Conservation (phyloP, 2,888 invertebrate species). For the Drosophila lutescens region DNA sequence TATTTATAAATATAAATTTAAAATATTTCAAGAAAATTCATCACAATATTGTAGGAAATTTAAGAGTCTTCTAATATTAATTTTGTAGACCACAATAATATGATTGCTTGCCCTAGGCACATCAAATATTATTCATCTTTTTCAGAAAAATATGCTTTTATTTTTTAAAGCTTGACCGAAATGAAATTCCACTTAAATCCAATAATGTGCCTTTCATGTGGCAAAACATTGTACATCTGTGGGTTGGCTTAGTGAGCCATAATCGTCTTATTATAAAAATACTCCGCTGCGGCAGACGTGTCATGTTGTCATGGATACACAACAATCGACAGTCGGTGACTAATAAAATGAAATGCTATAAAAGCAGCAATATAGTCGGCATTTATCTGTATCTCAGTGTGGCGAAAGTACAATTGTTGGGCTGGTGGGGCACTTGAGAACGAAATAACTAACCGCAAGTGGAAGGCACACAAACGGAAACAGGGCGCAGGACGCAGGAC, state of each 20-base stretch:
- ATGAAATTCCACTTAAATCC: background rate
- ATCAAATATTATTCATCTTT: background rate
- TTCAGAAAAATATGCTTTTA: background rate
- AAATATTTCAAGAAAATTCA: background rate
- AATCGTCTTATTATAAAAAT: constrained; percentile 36
- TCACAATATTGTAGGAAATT: too few relatives aligned
- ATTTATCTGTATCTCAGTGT: constrained; percentile 16
- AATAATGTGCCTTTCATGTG: constrained; percentile 2
- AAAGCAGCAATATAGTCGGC: constrained; percentile 9
- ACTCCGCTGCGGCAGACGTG: constrained; percentile 33
- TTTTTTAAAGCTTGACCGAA: background rate
- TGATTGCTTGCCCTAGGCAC: too few relatives aligned
- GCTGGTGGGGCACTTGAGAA: constrained; percentile 37
- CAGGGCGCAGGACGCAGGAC: constrained; percentile 16
- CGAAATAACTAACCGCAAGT: constrained; percentile 73
- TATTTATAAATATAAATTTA: background rate
- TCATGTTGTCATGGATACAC: constrained; percentile 21
- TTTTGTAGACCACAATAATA: too few relatives aligned
- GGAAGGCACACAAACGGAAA: constrained; percentile 47
- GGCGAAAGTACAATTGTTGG: constrained; percentile 31
- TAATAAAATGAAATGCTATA: constrained; percentile 35
- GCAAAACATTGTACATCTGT: background rate
- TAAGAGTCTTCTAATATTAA: too few relatives aligned
- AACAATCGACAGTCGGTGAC: constrained; percentile 36
- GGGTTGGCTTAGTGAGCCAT: constrained; percentile 20